Evolutionary conservation across 2,888 invertebrate genomes (phyloP).

Genomic region (Acrobasis consociella): DNA sequence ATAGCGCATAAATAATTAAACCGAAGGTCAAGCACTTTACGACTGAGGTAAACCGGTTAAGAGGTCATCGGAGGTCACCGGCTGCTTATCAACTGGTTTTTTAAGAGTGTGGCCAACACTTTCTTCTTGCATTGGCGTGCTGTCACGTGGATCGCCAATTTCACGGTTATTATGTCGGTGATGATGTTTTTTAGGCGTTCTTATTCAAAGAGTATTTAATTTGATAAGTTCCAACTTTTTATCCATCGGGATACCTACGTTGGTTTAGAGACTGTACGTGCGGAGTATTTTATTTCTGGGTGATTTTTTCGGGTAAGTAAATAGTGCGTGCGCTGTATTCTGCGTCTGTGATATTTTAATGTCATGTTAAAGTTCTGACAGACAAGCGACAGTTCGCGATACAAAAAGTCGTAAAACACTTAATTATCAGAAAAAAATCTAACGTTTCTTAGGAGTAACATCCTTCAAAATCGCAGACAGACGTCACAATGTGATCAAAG

Average conservation of each 20-base stretch:
- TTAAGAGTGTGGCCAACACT: constrained; percentile 32
- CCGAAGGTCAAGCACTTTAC: constrained; percentile 17
- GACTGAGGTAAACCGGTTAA: constrained; percentile 19
- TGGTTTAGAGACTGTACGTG: neutral
- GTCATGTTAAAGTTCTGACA: no score
- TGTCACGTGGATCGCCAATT: constrained; percentile 48
- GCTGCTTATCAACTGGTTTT: constrained; percentile 36
- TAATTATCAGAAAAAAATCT: no score
- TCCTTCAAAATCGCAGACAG: no score
- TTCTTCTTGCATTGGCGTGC: constrained; percentile 29
- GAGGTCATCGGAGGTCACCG: constrained; percentile 37
- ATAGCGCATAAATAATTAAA: constrained; percentile 6
- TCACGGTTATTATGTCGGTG: constrained; percentile 37
- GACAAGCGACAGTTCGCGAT: no score
- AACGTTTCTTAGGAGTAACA: no score
- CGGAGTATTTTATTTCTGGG: neutral
- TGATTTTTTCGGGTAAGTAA: no score
- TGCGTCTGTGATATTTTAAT: no score
- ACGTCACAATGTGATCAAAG: no score
- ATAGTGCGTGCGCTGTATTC: no score
- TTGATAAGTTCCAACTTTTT: neutral
- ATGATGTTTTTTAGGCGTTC: constrained; percentile 7
- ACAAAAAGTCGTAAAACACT: no score
- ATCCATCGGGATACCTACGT: neutral
- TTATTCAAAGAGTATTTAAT: neutral